phyloP scores from a whole-genome alignment of 2,797 vertebrate genomes.

The Oryzias dopingdopingensis region DNA sequence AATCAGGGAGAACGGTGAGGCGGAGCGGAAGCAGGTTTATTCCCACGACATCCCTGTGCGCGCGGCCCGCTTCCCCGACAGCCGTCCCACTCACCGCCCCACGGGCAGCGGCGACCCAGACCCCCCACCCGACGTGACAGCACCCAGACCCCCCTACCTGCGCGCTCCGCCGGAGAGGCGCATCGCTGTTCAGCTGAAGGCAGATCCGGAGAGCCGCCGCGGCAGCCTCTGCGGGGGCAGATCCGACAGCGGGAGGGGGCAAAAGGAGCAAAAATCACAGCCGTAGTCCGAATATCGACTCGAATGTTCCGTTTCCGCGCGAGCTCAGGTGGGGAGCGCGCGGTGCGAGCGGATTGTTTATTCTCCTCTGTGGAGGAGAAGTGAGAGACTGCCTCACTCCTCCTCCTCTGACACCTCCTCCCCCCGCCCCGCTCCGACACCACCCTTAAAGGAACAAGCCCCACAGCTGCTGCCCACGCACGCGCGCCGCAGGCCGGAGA shows the following conservation, averaged over 20 bases:
- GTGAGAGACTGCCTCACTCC: conserved; percentile 70
- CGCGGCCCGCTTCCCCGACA: no score
- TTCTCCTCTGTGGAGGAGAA: conserved; percentile 73
- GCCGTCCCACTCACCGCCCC: no score
- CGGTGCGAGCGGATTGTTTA: conserved; percentile 72
- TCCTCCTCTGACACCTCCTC: conserved; percentile 57
- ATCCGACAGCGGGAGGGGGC: conserved; percentile 37
- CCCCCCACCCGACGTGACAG: no score
- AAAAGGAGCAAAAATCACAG: conserved; percentile 26
- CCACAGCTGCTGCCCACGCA: conserved; percentile 21
- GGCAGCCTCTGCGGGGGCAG: conserved; percentile 43
- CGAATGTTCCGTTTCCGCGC: conserved; percentile 13
- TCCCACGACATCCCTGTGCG: no score
- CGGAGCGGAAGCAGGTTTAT: no score
- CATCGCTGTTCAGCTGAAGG: conserved; percentile 60
- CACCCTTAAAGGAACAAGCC: conserved; percentile 78
- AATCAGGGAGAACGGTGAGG: no score
- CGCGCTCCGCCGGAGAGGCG: conserved; percentile 66
- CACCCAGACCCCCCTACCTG: conserved; percentile 60
- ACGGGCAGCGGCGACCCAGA: no score
- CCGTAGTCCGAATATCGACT: conserved; percentile 48
- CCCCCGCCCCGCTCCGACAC: conserved; percentile 56
- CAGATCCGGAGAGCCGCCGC: conserved; percentile 70
- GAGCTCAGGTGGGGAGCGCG: conserved; percentile 48
- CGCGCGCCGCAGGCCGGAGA: neutral